These are phyloP conservation scores for Epiblema foenella DNA, from an alignment of 2,888 invertebrate species.

Conservation along the genomic window DNA sequence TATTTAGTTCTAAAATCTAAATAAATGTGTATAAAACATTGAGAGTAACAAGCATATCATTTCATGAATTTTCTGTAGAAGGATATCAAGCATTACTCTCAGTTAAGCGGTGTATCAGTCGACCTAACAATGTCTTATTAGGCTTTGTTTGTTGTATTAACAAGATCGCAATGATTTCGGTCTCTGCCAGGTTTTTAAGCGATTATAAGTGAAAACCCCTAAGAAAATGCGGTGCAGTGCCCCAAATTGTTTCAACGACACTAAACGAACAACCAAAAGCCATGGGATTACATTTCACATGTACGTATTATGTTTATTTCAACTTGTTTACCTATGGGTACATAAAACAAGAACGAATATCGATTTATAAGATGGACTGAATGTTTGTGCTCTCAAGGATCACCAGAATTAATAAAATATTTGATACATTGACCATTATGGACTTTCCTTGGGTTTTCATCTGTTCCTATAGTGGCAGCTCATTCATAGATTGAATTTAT, in stretches of 20 bases:
- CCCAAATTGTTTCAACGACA: conserved; percentile 65
- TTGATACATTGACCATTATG: no score
- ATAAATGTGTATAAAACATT: conserved; percentile 4
- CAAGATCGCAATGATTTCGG: conserved; percentile 3
- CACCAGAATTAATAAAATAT: background rate
- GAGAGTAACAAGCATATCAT: background rate
- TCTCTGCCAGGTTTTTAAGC: conserved; percentile 7
- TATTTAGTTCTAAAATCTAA: conserved; percentile 32
- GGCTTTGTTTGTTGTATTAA: conserved; percentile 4
- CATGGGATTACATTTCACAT: conserved; percentile 73
- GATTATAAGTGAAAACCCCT: conserved; percentile 33
- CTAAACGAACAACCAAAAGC: conserved; percentile 62
- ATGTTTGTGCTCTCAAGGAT: background rate
- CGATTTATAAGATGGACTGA: background rate
- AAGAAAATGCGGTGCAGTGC: conserved; percentile 70
- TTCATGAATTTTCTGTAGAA: background rate
- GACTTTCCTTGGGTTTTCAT: no score
- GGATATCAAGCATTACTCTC: background rate
- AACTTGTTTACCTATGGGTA: background rate
- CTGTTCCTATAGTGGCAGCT: no score
- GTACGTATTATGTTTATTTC: conserved; percentile 56
- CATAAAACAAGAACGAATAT: background rate
- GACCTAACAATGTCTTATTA: conserved; percentile 16
- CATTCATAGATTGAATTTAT: no score
- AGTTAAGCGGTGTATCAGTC: background rate